phyloP scores from a whole-genome alignment of 2,113 vertebrate genomes.

The Trichomycterus rosablanca region DNA sequence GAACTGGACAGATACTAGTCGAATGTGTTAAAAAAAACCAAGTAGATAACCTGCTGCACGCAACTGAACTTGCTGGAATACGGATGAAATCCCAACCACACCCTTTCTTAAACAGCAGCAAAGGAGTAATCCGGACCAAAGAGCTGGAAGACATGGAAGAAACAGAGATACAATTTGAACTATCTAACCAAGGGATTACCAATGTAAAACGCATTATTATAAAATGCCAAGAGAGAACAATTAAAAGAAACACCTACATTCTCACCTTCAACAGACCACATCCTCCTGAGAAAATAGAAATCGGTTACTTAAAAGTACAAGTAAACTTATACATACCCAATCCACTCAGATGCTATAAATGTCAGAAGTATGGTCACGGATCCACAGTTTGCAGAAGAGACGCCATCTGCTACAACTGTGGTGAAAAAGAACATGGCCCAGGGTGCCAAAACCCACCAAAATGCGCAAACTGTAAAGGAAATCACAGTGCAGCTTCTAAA shows the following conservation, averaged over 20 bases:
- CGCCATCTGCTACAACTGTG: not conserved
- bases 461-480: not conserved
- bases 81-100: not conserved
- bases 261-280: not conserved
- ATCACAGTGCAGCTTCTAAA: not conserved
- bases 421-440: not conserved
- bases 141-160: too few species aligned
- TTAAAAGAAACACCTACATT: not conserved
- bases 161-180: not conserved
- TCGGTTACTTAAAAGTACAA: not conserved
- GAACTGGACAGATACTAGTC: not conserved
- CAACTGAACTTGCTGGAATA: not conserved
- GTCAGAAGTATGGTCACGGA: not conserved
- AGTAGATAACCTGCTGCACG: not conserved
- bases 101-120: not conserved
- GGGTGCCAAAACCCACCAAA: not conserved
- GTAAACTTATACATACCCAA: not conserved
- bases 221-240: not conserved
- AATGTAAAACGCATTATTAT: not conserved
- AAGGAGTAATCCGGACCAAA: too few species aligned
- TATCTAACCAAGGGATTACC: not conserved
- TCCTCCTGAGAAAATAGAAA: not conserved
- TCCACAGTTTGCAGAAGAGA: not conserved
- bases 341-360: not conserved
- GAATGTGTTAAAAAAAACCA: conserved; percentile 1